phyloP scores from a whole-genome alignment of 2,113 vertebrate species.

The Cebus imitator region DNA sequence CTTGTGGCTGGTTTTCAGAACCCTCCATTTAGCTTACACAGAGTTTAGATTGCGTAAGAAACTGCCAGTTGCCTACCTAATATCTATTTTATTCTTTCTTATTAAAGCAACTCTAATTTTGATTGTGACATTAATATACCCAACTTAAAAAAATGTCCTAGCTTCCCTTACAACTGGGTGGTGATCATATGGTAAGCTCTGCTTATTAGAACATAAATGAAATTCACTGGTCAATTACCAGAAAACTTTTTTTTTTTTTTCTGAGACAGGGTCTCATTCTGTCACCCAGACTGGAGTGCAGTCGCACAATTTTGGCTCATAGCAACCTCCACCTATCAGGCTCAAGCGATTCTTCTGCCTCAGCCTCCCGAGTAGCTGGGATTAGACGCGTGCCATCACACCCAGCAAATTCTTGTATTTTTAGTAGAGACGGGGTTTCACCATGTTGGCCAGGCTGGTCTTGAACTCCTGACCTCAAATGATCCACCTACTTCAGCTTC shows the following conservation, averaged over 20 bases:
- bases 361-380: too few relatives aligned
- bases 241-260: background rate
- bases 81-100: background rate
- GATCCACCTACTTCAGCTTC: too few relatives aligned
- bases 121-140: background rate
- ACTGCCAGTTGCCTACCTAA: background rate
- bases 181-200: background rate
- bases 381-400: too few relatives aligned
- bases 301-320: too few relatives aligned
- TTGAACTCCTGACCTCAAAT: too few relatives aligned
- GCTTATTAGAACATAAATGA: background rate
- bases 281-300: too few relatives aligned
- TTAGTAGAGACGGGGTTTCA: too few relatives aligned
- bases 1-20: background rate
- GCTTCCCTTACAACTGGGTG: background rate
- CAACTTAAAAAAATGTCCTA: background rate
- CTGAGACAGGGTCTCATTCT: too few relatives aligned
- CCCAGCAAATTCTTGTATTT: too few relatives aligned
- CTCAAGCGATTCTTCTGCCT: too few relatives aligned
- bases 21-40: background rate
- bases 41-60: background rate
- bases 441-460: too few relatives aligned
- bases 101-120: slow-evolving; percentile 1
- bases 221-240: background rate
- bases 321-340: too few relatives aligned